Evolutionary conservation across 2,797 vertebrate species (phyloP).

Genomic region (Pitangus sulphuratus): DNA sequence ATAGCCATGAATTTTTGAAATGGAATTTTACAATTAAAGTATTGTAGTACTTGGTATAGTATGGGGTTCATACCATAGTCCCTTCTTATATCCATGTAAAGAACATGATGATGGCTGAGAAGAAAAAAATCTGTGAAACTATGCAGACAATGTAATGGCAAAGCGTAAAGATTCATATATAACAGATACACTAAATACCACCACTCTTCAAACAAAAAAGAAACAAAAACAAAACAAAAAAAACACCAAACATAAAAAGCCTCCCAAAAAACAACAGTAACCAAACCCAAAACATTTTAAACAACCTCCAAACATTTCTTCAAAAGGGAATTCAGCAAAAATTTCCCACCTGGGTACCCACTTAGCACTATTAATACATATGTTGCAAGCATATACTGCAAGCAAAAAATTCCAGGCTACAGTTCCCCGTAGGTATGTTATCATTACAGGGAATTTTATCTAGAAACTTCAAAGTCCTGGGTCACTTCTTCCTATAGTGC

Average conservation of each 20-base stretch:
- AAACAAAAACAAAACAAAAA: too few species aligned
- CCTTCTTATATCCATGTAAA: not conserved
- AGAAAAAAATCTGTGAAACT: not conserved
- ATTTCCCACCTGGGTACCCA: not conserved
- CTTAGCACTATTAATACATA: not conserved
- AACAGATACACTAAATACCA: not conserved
- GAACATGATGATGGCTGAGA: not conserved
- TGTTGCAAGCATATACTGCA: not conserved
- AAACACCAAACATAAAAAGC: too few species aligned
- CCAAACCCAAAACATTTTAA: not conserved
- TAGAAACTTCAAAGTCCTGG: not conserved
- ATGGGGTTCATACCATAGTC: not conserved
- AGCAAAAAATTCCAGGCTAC: not conserved
- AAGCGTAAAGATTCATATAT: not conserved
- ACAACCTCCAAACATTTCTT: not conserved
- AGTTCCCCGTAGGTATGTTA: not conserved
- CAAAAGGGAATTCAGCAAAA: not conserved
- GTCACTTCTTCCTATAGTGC: not conserved
- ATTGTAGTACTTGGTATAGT: not conserved
- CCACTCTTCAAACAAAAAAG: not conserved
- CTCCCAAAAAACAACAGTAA: not conserved
- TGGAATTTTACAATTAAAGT: not conserved
- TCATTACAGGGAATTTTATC: not conserved
- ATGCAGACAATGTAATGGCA: not conserved
- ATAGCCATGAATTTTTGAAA: not conserved